Evolutionary conservation across 2,797 vertebrate species (phyloP), one percentile per base, ranked within the genome.

Genomic region (Sylvilagus floridanus): DNA sequence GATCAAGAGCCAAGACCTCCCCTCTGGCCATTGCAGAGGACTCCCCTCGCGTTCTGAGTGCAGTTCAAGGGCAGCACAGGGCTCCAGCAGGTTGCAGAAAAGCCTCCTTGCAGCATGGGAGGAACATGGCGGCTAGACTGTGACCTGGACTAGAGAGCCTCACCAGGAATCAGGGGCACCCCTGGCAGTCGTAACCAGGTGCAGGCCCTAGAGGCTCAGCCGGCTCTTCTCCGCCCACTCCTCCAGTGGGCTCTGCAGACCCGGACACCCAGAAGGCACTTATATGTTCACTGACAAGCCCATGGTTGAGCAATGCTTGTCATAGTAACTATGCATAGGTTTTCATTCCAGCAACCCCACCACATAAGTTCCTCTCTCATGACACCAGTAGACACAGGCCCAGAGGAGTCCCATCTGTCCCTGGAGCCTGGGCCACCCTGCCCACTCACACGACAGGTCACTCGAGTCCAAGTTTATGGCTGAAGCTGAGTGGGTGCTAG

Each of bases 1-100:
- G n/a, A 35, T 60, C n/a, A 57, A 92, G 92, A 84, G 42, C 66
- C 71, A 32, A 22, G 63, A 78, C 77, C 54, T n/a, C 83, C 86
- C 83, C 87, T 84, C 88, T 21, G 47, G 84, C 50, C 88, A 81
- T 11, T 8, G 26, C 6, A 0, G n/a, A 94, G 68, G 84, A 77
- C 52, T n/a, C 81, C 68, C 83, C 78, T 5, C 0, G 17, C 69
- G 93, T 68, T 73, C 89, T 21, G 71, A 72, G 93, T 22, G 60
- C 24, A 87, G 62, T 52, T 72, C 28, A 37, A 37, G 69, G 63
- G 54, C 28, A 5, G 63, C 65, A 7, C 3, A 4, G 16, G n/a
- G 57, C 17, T 7, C 1, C 0, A 78, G 30, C 4, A 13, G 57
- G 21, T 60, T 37, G 5, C 30, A n/a, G 30, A 24, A 26, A 92